A percentile compares a stretch with the other conserved stretches of the same genome.
These are phyloP conservation scores for Capricornis sumatraensis DNA, from an alignment of 2,113 vertebrate genomes.

Conservation along the genomic window DNA sequence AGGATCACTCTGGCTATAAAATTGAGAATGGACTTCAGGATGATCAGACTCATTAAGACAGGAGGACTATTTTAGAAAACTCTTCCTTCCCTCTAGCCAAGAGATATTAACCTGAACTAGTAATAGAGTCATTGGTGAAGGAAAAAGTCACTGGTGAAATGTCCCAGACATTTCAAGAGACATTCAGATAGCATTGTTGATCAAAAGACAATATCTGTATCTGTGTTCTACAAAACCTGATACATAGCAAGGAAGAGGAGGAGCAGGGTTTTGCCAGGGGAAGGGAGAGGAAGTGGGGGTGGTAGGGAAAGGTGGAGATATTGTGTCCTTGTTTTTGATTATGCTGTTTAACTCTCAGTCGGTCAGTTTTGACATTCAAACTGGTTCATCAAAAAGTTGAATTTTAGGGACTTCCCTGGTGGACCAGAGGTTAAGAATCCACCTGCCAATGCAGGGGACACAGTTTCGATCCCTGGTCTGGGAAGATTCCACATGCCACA, in stretches of 20 bases:
- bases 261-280: not conserved
- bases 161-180: not conserved
- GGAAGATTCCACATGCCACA: not conserved
- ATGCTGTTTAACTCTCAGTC: not conserved
- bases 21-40: not conserved
- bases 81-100: not conserved
- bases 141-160: not conserved
- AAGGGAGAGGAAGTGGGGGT: not conserved
- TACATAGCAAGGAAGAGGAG: not conserved
- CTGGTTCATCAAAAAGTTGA: not conserved
- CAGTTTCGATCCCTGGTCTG: not conserved
- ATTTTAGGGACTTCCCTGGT: not conserved
- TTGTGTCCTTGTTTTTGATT: not conserved
- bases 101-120: not conserved
- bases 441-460: not conserved
- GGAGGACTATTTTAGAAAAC: not conserved
- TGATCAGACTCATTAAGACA: not conserved
- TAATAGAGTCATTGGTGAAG: not conserved
- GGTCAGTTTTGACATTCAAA: not conserved
- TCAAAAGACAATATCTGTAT: not conserved
- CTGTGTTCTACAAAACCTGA: not conserved
- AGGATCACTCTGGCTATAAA: slow-evolving; percentile 10
- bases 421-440: not conserved
- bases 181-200: not conserved
- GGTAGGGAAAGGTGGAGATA: not conserved